Conservation (phyloP, 1,140 invertebrate genomes). For the Leptinotarsa texana region DNA sequence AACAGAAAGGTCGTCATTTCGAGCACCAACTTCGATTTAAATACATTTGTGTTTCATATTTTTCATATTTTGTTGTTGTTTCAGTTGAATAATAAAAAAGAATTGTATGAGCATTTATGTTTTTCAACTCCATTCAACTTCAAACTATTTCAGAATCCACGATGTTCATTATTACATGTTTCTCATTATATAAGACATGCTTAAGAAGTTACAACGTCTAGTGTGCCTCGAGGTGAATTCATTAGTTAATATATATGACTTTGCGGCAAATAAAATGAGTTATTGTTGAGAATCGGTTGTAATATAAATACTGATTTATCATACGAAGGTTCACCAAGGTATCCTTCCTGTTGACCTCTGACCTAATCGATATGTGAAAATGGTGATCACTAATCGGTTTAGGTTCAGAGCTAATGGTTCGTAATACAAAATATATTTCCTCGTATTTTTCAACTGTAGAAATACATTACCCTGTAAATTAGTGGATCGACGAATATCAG, state of each 20-base stretch:
- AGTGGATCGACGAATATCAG: too few species aligned
- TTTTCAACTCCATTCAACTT: too few species aligned
- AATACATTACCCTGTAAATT: too few species aligned
- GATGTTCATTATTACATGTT: constrained; percentile 1
- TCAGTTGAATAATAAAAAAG: too few species aligned
- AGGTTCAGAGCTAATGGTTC: background rate
- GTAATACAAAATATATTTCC: background rate
- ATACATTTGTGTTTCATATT: too few species aligned
- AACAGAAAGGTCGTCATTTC: too few species aligned
- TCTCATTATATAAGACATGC: background rate
- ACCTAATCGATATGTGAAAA: background rate
- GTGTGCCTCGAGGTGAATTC: background rate
- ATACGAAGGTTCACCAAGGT: background rate
- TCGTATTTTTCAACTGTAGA: background rate
- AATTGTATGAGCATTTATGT: too few species aligned
- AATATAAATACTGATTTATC: constrained; percentile 3
- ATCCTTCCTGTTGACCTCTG: background rate
- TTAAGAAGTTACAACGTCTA: background rate
- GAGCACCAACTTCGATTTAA: too few species aligned
- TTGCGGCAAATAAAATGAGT: background rate
- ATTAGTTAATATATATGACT: constrained; percentile 2
- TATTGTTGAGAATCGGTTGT: background rate
- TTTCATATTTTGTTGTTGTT: too few species aligned
- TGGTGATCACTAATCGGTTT: background rate
- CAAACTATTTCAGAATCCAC: too few species aligned